A percentile compares a stretch with the other conserved stretches of the same genome.
These are phyloP conservation scores for Agrypnia vestita DNA, from an alignment of 1,140 invertebrate genomes.

Conservation along the genomic window DNA sequence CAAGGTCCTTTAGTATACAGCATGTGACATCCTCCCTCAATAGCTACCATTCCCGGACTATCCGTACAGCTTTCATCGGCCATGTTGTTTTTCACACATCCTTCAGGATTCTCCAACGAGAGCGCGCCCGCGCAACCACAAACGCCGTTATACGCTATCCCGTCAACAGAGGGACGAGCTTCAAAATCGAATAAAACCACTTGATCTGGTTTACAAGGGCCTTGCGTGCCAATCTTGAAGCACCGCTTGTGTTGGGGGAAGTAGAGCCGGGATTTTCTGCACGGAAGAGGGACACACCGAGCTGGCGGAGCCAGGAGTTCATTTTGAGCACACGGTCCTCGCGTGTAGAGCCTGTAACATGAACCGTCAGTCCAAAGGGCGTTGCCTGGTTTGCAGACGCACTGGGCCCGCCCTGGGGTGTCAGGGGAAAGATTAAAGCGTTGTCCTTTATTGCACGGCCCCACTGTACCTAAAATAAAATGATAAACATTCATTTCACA, in stretches of 20 bases:
- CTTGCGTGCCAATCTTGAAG: constrained; percentile 82
- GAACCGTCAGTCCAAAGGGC: constrained; percentile 78
- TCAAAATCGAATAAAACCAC: constrained; percentile 86
- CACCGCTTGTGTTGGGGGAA: constrained; percentile 82
- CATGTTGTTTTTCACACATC: constrained; percentile 63
- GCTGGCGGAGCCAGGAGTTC: constrained; percentile 79
- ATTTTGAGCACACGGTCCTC: constrained; percentile 80
- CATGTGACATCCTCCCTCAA: constrained; percentile 79
- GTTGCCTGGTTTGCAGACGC: constrained; percentile 81
- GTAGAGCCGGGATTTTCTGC: constrained; percentile 81
- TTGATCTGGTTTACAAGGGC: constrained; percentile 80
- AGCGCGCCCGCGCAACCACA: constrained; percentile 78
- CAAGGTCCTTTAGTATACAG: constrained; percentile 85
- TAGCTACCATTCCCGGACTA: constrained; percentile 75
- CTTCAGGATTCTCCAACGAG: constrained; percentile 62
- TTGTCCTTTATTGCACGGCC: constrained; percentile 82
- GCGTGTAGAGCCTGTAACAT: constrained; percentile 84
- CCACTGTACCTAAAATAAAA: constrained; percentile 73
- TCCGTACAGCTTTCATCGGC: constrained; percentile 59
- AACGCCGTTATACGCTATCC: constrained; percentile 86
- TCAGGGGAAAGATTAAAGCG: constrained; percentile 74
- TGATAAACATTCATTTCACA: too few species aligned
- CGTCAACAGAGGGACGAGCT: constrained; percentile 82
- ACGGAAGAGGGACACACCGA: constrained; percentile 78
- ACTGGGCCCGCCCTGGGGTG: constrained; percentile 71